Percentiles rank a stretch among this genome's conserved stretches.
Evolutionary conservation across 2,888 invertebrate genomes (phyloP).

Genomic region (Agriopis aurantiaria): DNA sequence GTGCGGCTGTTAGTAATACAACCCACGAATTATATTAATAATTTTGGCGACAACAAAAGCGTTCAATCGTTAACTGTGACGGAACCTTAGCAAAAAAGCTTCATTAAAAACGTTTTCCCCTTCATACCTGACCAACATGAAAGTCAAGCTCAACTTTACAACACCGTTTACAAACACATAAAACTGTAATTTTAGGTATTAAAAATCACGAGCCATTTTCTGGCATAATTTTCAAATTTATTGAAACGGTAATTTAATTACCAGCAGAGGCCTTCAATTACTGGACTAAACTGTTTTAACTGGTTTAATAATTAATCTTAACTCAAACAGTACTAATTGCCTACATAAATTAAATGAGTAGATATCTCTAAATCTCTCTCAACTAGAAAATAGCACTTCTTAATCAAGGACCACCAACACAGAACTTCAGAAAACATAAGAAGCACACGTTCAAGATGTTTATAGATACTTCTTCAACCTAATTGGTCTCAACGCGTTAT

Average conservation of each 20-base stretch:
- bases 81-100: too few relatives aligned
- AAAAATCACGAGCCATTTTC: slow-evolving; percentile 5
- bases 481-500: slow-evolving; percentile 72
- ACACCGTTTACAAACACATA: slow-evolving; percentile 5
- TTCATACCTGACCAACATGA: background rate
- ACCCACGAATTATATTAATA: too few relatives aligned
- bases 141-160: background rate
- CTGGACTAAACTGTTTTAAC: slow-evolving; percentile 5
- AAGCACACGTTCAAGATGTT: slow-evolving; percentile 53
- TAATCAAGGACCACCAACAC: slow-evolving; percentile 59
- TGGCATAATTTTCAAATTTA: slow-evolving; percentile 1
- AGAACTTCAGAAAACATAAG: slow-evolving; percentile 51
- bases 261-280: slow-evolving; percentile 7
- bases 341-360: slow-evolving; percentile 43
- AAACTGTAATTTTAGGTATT: slow-evolving; percentile 15
- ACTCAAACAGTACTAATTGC: slow-evolving; percentile 34
- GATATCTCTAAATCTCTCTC: slow-evolving; percentile 39
- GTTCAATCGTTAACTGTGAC: too few relatives aligned
- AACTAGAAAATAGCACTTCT: slow-evolving; percentile 37
- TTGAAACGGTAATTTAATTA: slow-evolving; percentile 12
- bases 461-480: slow-evolving; percentile 62
- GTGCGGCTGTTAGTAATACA: too few relatives aligned
- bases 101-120: too few relatives aligned
- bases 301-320: slow-evolving; percentile 13
- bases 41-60: too few relatives aligned